Evolutionary conservation across 2,888 invertebrate genomes (phyloP).

Genomic region (Chymomyza fuscimana): DNA sequence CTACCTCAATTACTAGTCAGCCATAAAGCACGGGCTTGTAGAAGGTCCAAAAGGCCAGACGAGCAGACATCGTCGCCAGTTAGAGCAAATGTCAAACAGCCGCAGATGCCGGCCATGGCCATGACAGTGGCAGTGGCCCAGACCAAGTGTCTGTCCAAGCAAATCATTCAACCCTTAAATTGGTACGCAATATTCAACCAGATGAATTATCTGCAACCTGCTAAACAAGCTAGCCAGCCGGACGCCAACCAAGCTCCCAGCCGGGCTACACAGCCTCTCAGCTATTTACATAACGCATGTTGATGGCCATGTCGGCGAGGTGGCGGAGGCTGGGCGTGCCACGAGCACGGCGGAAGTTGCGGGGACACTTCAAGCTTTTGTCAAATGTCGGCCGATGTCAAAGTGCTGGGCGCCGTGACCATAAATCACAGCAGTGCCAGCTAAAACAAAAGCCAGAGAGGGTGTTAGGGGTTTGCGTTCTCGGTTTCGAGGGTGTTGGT

Average conservation of each 20-base stretch:
- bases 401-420: constrained; percentile 63
- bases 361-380: constrained; percentile 56
- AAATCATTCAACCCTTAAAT: constrained; percentile 75
- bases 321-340: constrained; percentile 13
- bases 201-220: constrained; percentile 74
- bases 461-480: not conserved
- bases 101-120: constrained; percentile 25
- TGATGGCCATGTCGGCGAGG: constrained; percentile 3
- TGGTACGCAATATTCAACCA: constrained; percentile 74
- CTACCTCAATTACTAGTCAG: not conserved
- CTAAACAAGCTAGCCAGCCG: constrained; percentile 63
- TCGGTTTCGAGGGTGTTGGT: not conserved
- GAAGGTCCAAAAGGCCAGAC: constrained; percentile 40
- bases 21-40: constrained; percentile 39
- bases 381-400: constrained; percentile 74
- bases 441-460: not conserved
- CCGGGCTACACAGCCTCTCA: constrained; percentile 36
- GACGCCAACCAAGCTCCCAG: constrained; percentile 16
- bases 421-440: constrained; percentile 59
- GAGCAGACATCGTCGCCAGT: constrained; percentile 60
- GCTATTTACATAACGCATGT: constrained; percentile 56
- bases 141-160: constrained; percentile 33
- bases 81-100: constrained; percentile 23
- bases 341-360: constrained; percentile 16
- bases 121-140: constrained; percentile 7